Conservation (phyloP, 2,113 vertebrate species). For the Alligator sinensis region DNA sequence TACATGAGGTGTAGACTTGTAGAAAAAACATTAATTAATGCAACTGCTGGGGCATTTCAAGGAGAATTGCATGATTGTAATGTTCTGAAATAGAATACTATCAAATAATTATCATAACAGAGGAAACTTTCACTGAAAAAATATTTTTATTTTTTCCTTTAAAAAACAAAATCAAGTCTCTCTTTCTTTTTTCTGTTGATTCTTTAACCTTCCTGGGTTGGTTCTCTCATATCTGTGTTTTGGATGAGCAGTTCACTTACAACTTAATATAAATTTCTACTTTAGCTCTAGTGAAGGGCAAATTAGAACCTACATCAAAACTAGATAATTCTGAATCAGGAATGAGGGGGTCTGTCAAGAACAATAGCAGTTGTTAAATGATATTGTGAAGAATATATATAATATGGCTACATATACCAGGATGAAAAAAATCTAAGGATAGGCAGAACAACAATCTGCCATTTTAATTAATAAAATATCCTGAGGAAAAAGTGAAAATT, state of each 20-base stretch:
- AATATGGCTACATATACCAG: fast-evolving
- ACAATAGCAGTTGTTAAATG: not conserved
- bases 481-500: not conserved
- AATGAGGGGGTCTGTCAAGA: not conserved
- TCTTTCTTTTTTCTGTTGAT: not conserved
- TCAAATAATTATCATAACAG: not conserved
- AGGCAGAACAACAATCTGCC: not conserved
- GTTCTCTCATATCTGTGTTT: not conserved
- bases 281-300: not conserved
- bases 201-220: not conserved
- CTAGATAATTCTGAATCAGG: not conserved
- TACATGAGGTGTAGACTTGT: not conserved
- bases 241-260: not conserved
- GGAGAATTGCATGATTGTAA: not conserved
- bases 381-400: not conserved
- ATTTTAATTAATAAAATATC: not conserved
- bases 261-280: not conserved
- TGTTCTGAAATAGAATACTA: not conserved
- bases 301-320: not conserved
- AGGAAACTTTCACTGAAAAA: not conserved
- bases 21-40: not conserved
- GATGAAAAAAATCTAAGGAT: not conserved
- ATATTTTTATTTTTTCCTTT: not conserved
- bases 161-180: not conserved
- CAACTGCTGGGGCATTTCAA: not conserved